Base-by-base conservation (phyloP, 30 jellyfish, hydroid and myxozoan genomes). In the Phacellophora camtschatica region DNA sequence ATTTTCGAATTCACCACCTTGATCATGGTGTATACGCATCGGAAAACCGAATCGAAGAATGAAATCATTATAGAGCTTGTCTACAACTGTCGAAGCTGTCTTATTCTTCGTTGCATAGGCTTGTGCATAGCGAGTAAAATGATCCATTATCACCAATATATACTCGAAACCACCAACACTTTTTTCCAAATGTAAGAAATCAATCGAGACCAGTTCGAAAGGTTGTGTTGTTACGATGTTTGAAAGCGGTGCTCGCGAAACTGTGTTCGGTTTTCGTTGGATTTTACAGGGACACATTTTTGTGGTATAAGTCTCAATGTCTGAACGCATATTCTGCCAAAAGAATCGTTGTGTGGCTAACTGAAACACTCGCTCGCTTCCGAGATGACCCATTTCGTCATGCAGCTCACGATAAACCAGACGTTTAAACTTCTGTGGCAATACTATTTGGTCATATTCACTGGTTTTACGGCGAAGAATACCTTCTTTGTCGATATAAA, bases 271-370 rank as follows among this genome's bases (percentile, higher is more conserved):
- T 33, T 50, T 62, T 22, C 35, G 49, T 28, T 63, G 73, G 22
- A 54, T 78, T 10, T 12, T 49, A 49, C 90, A 78, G 22, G 74
- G 53, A 23, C 90, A 78, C 13, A 9, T 23, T 30, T 65, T 42
- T 22, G 68, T 37, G 48, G 41, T 55, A 49, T 28, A 77, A 9
- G 3, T 37, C 71, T 77, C 89, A 0, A 77, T 77, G 45, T 56
- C 89, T 37, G 55, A 10, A 5, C 81, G 75, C 91, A 80, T 80
- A 29, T 57, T 9, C n/a, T 84, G 91, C 91, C 85, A 80, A 46
- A 28, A 80, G 50, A 80, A 63, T 10, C 91, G 83, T 48, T 80
- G 84, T 32, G 50, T 35, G 37, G 91, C 91, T 57, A 80, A 31
- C 56, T 80, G 76, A 13, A 80, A 34, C 41, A 80, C 85, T 22